A percentile compares a stretch with the other conserved stretches of the same genome.
Evolutionary conservation across 2,888 invertebrate species (phyloP).

Genomic region (Stenotaenia linearis): DNA sequence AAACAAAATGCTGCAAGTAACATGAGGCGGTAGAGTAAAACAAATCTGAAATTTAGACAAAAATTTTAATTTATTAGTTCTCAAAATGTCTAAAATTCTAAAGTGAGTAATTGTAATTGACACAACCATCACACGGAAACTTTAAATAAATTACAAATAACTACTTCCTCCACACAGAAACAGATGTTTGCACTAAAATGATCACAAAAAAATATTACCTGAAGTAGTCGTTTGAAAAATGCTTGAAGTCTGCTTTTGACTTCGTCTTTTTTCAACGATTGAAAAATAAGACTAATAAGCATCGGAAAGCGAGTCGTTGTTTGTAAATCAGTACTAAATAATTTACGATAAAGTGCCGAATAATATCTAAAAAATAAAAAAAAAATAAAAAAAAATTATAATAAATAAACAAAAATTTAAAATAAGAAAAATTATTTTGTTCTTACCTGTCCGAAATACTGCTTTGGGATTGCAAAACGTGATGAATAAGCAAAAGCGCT

Average conservation of each 20-base stretch:
- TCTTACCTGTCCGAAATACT: constrained; percentile 55
- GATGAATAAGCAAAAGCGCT: constrained; percentile 58
- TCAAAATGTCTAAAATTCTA: constrained; percentile 28
- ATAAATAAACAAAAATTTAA: not conserved
- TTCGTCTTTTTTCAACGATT: constrained; percentile 73
- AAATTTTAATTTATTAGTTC: constrained; percentile 24
- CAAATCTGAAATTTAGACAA: constrained; percentile 52
- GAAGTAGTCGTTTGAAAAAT: constrained; percentile 77
- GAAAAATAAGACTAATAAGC: constrained; percentile 78
- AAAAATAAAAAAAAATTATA: no score
- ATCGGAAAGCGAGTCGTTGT: constrained; percentile 60
- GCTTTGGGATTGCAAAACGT: constrained; percentile 54
- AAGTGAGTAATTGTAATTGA: no score
- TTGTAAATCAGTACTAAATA: constrained; percentile 67
- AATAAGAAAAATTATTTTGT: not conserved
- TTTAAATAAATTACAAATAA: no score
- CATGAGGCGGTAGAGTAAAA: constrained; percentile 64
- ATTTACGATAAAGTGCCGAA: constrained; percentile 78
- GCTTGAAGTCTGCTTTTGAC: constrained; percentile 66
- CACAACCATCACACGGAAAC: no score
- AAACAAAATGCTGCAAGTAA: constrained; percentile 76
- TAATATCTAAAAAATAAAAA: constrained; percentile 60
- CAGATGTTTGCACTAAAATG: no score
- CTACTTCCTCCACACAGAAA: no score
- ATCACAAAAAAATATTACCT: constrained; percentile 51